phyloP scores from a whole-genome alignment of 2,888 invertebrate species.

The Brachycybe producta region DNA sequence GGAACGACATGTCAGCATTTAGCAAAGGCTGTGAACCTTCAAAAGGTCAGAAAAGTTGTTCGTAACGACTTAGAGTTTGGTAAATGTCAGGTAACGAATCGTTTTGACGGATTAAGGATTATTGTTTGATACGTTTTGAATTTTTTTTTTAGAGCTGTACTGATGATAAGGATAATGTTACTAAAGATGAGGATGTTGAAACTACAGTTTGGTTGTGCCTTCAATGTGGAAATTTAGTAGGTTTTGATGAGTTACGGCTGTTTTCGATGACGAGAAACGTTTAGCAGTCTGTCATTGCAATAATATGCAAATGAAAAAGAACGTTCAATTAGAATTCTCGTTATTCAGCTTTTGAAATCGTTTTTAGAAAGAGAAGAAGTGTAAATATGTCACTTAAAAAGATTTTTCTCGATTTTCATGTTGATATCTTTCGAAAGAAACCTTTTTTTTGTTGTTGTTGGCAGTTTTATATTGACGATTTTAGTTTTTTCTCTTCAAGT shows the following conservation, averaged over 20 bases:
- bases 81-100: conserved; percentile 37
- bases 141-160: conserved; percentile 1
- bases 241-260: neutral
- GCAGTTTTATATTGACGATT: no score
- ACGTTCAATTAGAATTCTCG: no score
- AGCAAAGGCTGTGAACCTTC: conserved; percentile 51
- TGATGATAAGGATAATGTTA: neutral
- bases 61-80: conserved; percentile 42
- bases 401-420: no score
- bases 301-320: no score
- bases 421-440: no score
- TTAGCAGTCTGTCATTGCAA: no score
- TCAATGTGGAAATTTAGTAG: conserved; percentile 52
- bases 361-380: no score
- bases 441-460: no score
- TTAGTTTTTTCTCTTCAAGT: no score
- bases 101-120: neutral
- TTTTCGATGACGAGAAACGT: no score
- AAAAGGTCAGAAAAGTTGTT: conserved; percentile 45
- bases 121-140: neutral
- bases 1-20: conserved; percentile 32
- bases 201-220: conserved; percentile 65
- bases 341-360: no score
- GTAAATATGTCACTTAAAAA: no score
- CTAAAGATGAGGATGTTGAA: neutral